Base-by-base conservation (phyloP, 30 jellyfish, hydroid and myxozoan species). In the Rhopilema esculentum region DNA sequence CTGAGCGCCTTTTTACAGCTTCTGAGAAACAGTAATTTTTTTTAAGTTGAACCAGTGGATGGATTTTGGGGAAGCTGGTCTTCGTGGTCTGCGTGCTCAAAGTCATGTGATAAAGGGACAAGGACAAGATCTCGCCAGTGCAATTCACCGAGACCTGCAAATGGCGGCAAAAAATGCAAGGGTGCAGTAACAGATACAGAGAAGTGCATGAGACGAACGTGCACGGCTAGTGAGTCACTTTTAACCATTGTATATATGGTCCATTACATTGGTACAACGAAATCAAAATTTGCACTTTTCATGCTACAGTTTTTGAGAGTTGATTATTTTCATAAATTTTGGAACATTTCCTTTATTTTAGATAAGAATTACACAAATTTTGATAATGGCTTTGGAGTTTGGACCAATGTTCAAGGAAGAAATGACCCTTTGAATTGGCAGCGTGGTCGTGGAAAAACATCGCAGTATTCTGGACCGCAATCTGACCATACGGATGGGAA, bases 21-120 rank as follows among this genome's bases (percentile, higher is more conserved):
- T 40, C 57, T 40, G 12, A 6, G 6, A 12, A 40, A 40, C 9
- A 2, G 9, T 40, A 12, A 40, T 29, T 12, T 2, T 51, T 71
- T 28, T 12, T 27, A 26, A 69, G 93, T 75, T 27, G 93, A 73
- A 25, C 80, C 93, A 49, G 74, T 52, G 19, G 93, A 85, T 73
- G 93, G 93, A 8, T 72, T 72, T 29, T 85, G 93, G 93, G 85
- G 93, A 12, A 49, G 69, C 25, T 85, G 93, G 93, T 69, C 62
- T 4, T 69, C 93, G 27, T 85, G 93, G 93, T 20, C 88, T 1
- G 51, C 69, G 0, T 85, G 93, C 24, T 85, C 93, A 16, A 48
- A 73, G 24, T 26, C 82, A 71, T 85, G 93, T 29, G 93, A 85
- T 62, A 71, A 26, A 21, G 93, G 93, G 0, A 85, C 69, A 8